phyloP scores from a whole-genome alignment of 2,113 vertebrate genomes.

The Lampris incognitus region DNA sequence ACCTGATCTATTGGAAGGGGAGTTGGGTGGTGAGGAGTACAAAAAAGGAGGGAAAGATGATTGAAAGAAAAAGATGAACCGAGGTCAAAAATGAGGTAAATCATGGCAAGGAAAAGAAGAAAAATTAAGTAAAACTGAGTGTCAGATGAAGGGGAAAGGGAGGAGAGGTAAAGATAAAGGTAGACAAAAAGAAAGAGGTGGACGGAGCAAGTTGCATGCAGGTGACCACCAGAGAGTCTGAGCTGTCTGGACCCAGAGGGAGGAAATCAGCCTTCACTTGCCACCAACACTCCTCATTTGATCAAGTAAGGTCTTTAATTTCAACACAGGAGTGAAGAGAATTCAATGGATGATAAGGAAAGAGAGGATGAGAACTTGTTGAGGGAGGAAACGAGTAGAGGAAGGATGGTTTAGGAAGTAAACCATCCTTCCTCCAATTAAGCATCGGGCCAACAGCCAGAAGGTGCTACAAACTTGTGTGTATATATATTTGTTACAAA shows the following conservation, averaged over 20 bases:
- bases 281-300: slow-evolving; percentile 57
- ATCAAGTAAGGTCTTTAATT: slow-evolving; percentile 73
- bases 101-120: slow-evolving; percentile 38
- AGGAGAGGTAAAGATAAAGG: slow-evolving; percentile 21
- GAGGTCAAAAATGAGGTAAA: slow-evolving; percentile 72
- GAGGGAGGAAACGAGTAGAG: slow-evolving; percentile 45
- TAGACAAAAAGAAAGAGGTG: background rate
- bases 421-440: too few relatives aligned
- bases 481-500: slow-evolving; percentile 7
- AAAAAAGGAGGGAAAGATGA: slow-evolving; percentile 76
- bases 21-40: slow-evolving; percentile 65
- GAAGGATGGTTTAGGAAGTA: slow-evolving; percentile 27
- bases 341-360: slow-evolving; percentile 51
- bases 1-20: slow-evolving; percentile 88
- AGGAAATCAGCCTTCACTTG: slow-evolving; percentile 67
- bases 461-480: slow-evolving; percentile 1
- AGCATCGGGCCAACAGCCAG: slow-evolving; percentile 1
- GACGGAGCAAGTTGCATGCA: slow-evolving; percentile 55
- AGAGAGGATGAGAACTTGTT: slow-evolving; percentile 63
- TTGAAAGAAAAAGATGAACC: slow-evolving; percentile 73
- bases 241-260: slow-evolving; percentile 53
- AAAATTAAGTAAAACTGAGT: slow-evolving; percentile 51
- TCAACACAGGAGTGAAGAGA: slow-evolving; percentile 59
- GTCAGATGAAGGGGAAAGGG: slow-evolving; percentile 35
- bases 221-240: slow-evolving; percentile 56